Conservation (phyloP, 2,888 invertebrate species). For the Thymelicus acteon region DNA sequence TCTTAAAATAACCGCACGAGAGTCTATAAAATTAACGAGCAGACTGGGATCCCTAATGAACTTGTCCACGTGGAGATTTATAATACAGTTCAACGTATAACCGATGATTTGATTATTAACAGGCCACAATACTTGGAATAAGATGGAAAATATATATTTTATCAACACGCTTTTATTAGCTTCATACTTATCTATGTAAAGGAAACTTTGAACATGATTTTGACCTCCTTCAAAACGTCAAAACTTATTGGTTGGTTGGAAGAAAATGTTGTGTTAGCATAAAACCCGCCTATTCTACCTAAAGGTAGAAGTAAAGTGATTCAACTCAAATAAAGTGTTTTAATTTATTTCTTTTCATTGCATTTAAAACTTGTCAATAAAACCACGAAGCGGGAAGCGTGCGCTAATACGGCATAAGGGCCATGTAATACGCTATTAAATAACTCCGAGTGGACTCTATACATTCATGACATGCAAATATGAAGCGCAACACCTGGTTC, state of each 20-base stretch:
- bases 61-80: conserved; percentile 48
- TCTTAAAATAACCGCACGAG: conserved; percentile 35
- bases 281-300: too few species aligned
- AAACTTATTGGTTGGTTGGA: too few species aligned
- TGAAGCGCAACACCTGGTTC: conserved; percentile 51
- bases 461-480: conserved; percentile 44
- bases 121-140: conserved; percentile 28
- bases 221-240: too few species aligned
- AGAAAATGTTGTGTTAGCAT: too few species aligned
- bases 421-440: conserved; percentile 23
- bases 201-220: too few species aligned
- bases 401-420: conserved; percentile 16
- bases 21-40: conserved; percentile 53
- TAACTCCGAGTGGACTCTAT: conserved; percentile 18
- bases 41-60: conserved; percentile 48
- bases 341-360: too few species aligned
- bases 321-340: too few species aligned
- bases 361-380: background rate
- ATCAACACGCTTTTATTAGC: too few species aligned
- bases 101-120: background rate
- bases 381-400: conserved; percentile 23
- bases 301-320: too few species aligned
- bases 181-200: too few species aligned
- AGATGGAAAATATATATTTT: conserved; percentile 5
- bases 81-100: conserved; percentile 16